Evolutionary conservation across 2,888 invertebrate genomes (phyloP).

Genomic region (Drosophila anomalata): DNA sequence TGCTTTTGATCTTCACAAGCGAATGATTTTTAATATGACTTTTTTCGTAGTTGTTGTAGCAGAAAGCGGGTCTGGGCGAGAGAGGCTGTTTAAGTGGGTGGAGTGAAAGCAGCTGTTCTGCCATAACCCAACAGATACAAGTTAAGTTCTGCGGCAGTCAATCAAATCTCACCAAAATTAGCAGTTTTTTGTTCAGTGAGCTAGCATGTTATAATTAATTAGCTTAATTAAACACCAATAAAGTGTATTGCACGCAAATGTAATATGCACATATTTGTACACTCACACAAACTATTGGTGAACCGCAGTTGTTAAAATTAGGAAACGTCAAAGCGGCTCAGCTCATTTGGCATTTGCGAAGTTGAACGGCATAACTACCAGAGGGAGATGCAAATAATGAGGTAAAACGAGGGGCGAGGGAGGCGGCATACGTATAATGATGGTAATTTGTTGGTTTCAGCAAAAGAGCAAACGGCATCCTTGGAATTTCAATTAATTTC

Average conservation of each 20-base stretch:
- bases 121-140: conserved; percentile 11
- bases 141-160: conserved; percentile 61
- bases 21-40: conserved; percentile 83
- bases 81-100: not conserved
- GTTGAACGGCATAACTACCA: conserved; percentile 8
- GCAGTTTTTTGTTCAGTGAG: conserved; percentile 1
- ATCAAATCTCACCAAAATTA: conserved; percentile 47
- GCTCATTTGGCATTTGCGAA: conserved; percentile 46
- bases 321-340: conserved; percentile 53
- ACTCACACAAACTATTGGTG: conserved; percentile 6
- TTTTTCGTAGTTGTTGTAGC: conserved; percentile 54
- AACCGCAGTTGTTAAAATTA: conserved; percentile 62
- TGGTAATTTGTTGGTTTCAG: conserved; percentile 83
- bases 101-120: not conserved
- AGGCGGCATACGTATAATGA: conserved; percentile 69
- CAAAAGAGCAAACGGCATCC: conserved; percentile 83
- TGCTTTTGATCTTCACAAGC: conserved; percentile 83
- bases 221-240: conserved; percentile 62
- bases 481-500: conserved; percentile 84
- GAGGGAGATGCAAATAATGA: not conserved
- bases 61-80: not conserved
- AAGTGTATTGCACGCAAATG: conserved; percentile 2
- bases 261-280: not conserved
- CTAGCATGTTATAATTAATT: conserved; percentile 49
- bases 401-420: not conserved